These are phyloP conservation scores for Sclerurus mexicanus DNA, from an alignment of 2,113 vertebrate species.

Conservation along the genomic window DNA sequence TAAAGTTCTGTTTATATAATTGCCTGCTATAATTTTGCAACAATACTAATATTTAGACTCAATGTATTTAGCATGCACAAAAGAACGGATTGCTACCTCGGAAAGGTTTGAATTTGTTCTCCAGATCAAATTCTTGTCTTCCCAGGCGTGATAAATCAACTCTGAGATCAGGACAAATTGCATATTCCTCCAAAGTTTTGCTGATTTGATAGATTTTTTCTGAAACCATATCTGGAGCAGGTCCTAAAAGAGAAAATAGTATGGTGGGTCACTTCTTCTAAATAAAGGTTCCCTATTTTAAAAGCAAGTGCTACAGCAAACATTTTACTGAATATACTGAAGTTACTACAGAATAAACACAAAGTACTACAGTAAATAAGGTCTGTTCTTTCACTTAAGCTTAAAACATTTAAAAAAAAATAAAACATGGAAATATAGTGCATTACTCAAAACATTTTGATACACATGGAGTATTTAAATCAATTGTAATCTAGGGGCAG, in stretches of 20 bases:
- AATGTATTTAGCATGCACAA: neutral
- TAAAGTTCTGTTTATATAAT: neutral
- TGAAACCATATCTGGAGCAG: conserved; percentile 90
- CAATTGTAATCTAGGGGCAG: neutral
- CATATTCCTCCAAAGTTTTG: conserved; percentile 94
- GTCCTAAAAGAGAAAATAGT: conserved; percentile 76
- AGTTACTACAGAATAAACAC: neutral
- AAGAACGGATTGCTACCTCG: conserved; percentile 79
- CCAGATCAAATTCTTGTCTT: conserved; percentile 97
- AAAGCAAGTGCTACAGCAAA: neutral
- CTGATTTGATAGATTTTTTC: conserved; percentile 97
- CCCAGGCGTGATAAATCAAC: conserved; percentile 94
- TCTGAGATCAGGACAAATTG: conserved; percentile 92
- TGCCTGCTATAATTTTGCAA: neutral
- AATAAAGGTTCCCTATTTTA: neutral
- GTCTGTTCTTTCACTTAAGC: neutral
- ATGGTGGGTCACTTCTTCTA: neutral
- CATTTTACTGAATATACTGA: neutral
- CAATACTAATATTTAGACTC: neutral
- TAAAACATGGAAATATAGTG: neutral
- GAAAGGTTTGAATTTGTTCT: conserved; percentile 99
- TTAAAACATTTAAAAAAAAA: neutral
- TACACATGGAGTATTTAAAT: neutral
- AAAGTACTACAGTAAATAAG: neutral
- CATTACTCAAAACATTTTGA: neutral